phyloP scores from a whole-genome alignment of 2,113 vertebrate genomes.

The Mustela lutreola region DNA sequence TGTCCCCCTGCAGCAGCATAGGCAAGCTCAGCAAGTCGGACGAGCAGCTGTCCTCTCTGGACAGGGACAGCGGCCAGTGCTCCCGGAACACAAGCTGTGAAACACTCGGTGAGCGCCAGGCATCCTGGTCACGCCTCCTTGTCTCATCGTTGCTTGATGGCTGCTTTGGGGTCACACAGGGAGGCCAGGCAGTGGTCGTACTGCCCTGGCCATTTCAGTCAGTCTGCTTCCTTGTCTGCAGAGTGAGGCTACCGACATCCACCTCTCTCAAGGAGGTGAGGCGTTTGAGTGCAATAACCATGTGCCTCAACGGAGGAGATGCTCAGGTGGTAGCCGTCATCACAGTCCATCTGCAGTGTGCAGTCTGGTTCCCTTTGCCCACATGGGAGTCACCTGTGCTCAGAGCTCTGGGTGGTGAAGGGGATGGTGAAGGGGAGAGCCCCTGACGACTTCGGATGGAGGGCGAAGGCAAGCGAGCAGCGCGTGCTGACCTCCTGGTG shows the following conservation, averaged over 20 bases:
- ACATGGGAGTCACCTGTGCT: background rate
- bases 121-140: rapidly evolving
- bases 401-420: background rate
- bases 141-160: rapidly evolving
- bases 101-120: constrained; percentile 92
- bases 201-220: background rate
- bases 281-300: rapidly evolving
- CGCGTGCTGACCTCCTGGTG: background rate
- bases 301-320: rapidly evolving
- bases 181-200: rapidly evolving
- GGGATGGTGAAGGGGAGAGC: too few species aligned
- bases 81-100: constrained; percentile 99
- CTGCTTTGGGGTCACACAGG: background rate
- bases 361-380: background rate
- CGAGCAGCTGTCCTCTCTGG: constrained; percentile 97
- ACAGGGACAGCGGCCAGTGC: constrained; percentile 98
- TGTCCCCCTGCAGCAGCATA: constrained; percentile 97
- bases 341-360: rapidly evolving
- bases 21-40: constrained; percentile 98
- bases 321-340: background rate
- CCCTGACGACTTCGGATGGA: background rate
- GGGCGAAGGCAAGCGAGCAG: background rate
- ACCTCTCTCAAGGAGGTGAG: background rate
- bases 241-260: rapidly evolving
- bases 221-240: background rate